Base-by-base conservation (phyloP, 2,113 vertebrate species). In the Danionella cerebrum region DNA sequence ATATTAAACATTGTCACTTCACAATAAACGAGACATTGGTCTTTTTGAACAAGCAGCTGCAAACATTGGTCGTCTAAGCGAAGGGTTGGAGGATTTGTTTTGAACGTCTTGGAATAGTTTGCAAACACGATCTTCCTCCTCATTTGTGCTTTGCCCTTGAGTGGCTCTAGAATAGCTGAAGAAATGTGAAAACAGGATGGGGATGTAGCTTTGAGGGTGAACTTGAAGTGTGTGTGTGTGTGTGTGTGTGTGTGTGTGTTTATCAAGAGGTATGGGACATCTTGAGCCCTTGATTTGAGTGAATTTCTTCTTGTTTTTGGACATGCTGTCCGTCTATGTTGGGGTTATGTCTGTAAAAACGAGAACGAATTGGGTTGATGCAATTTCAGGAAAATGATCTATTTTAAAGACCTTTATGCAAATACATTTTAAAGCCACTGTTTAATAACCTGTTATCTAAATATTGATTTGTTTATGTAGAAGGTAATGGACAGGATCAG, bases 101-200 rank as follows among this genome's bases (percentile, higher is more conserved):
- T 22, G 9, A 41, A 39, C 0, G 13, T 16, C 22, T 42, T 36
- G 35, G 53, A 57, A 39, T 57, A 38, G 54, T 58, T 58, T 58
- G 54, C 13, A 59, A 42, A 59, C 22, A 29, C 42, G 38, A 24
- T 59, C 38, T 42, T 59, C 24, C 24, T 42, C 38, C 14, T 35
- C 38, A 27, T 59, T 25, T 42, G 22, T 59, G 36, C 22, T 16
- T 29, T 6, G n/a, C 38, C 57, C 57, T 60, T 60, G 57, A 60
- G 57, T 60, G 38, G 29, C 10, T 42, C 4, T 6, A 42, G 22
- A 59, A 59, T 38, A 42, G 3, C 18, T 2, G 0, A 38, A 13
- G 5, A 55, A 2, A 29, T 38, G 4, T 11, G 35, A 60, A 60
- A 60, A 44, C 57, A 60, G 57, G 57, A 60, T 3, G 10, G 25